phyloP scores from a whole-genome alignment of 2,113 vertebrate genomes.

The Pitta sordida region DNA sequence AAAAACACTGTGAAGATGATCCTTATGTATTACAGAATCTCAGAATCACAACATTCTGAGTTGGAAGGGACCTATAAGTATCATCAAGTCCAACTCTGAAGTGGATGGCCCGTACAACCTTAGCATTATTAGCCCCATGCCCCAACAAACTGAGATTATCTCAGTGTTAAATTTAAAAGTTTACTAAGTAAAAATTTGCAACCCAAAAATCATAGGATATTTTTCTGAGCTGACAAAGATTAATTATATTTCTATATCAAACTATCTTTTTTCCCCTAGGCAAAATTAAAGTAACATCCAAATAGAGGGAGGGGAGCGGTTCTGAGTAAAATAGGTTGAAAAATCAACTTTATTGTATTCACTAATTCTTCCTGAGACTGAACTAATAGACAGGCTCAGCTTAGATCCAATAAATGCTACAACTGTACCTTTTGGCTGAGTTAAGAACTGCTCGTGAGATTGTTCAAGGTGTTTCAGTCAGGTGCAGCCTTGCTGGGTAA shows the following conservation, averaged over 20 bases:
- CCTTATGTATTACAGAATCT: neutral
- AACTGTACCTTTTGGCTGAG: neutral
- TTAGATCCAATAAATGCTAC: neutral
- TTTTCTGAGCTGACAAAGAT: neutral
- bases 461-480: neutral
- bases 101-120: neutral
- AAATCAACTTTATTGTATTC: neutral
- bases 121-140: neutral
- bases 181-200: neutral
- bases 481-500: neutral
- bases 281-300: neutral
- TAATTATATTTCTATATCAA: neutral
- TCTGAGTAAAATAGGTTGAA: neutral
- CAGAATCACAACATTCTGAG: neutral
- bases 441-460: neutral
- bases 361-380: neutral
- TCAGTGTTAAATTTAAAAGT: neutral
- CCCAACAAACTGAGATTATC: neutral
- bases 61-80: neutral
- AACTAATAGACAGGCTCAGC: neutral
- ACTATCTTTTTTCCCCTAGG: neutral
- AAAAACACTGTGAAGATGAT: neutral
- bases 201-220: neutral
- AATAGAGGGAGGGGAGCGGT: neutral
- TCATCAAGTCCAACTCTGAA: neutral